phyloP scores from a whole-genome alignment of 2,888 invertebrate genomes.

The Eustalomyia histrio region DNA sequence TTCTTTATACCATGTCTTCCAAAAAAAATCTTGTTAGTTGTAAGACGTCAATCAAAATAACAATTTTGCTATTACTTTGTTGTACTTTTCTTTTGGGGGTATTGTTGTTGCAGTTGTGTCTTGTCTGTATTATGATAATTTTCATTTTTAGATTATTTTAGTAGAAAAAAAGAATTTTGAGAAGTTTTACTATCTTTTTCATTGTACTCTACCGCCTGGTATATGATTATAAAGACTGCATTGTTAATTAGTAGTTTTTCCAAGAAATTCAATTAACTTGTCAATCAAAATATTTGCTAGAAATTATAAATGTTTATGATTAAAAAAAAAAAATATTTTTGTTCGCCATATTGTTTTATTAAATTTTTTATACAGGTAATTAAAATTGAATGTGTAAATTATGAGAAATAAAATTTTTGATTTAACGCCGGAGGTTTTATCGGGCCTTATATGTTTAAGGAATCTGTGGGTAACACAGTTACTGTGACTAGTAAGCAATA shows the following conservation, averaged over 20 bases:
- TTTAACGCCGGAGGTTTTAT: no score
- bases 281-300: slow-evolving; percentile 70
- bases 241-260: slow-evolving; percentile 64
- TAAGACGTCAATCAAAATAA: slow-evolving; percentile 62
- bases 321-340: slow-evolving; percentile 28
- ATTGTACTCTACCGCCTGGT: background rate
- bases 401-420: no score
- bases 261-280: slow-evolving; percentile 76
- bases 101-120: slow-evolving; percentile 20
- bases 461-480: no score
- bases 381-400: background rate
- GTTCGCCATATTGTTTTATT: no score
- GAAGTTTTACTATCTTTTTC: slow-evolving; percentile 30
- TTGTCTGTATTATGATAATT: slow-evolving; percentile 44
- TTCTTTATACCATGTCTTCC: slow-evolving; percentile 27
- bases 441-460: no score
- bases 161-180: background rate
- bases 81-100: background rate
- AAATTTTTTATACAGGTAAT: slow-evolving; percentile 33
- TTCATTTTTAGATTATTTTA: slow-evolving; percentile 44
- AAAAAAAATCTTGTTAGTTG: slow-evolving; percentile 23
- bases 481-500: no score
- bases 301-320: slow-evolving; percentile 16
- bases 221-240: slow-evolving; percentile 51
- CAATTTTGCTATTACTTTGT: slow-evolving; percentile 18